Conservation (phyloP, 2,797 vertebrate species). For the Aeoliscus strigatus region DNA sequence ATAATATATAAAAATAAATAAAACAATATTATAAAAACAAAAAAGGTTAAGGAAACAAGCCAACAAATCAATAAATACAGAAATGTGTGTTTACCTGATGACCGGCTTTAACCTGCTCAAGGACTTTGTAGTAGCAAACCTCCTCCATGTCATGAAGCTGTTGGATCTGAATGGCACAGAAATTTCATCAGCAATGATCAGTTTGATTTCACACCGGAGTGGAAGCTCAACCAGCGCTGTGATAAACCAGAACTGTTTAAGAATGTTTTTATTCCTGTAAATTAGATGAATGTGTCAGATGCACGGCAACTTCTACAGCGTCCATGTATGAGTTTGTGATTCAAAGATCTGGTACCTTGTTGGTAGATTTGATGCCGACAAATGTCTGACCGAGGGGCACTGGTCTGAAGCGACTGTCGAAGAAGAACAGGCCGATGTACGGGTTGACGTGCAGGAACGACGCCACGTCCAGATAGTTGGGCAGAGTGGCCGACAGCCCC, state of each 20-base stretch:
- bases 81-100: conserved; percentile 91
- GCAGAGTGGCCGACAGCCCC: conserved; percentile 94
- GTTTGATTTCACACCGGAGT: neutral
- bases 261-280: no score
- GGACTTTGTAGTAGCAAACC: conserved; percentile 91
- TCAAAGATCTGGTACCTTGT: conserved; percentile 77
- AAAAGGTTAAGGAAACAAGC: no score
- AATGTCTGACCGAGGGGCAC: conserved; percentile 95
- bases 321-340: no score
- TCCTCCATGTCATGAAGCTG: conserved; percentile 96
- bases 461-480: conserved; percentile 95
- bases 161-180: conserved; percentile 77
- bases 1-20: no score
- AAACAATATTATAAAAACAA: no score
- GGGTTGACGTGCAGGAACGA: conserved; percentile 95
- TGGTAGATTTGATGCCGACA: conserved; percentile 88
- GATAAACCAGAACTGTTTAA: no score
- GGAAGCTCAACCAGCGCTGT: neutral
- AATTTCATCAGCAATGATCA: neutral
- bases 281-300: no score
- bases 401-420: conserved; percentile 93
- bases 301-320: no score
- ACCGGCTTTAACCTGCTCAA: conserved; percentile 89
- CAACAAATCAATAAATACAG: no score
- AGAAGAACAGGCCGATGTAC: conserved; percentile 94